phyloP scores from a whole-genome alignment of 1,140 invertebrate species.

The Drosophila ogumai region DNA sequence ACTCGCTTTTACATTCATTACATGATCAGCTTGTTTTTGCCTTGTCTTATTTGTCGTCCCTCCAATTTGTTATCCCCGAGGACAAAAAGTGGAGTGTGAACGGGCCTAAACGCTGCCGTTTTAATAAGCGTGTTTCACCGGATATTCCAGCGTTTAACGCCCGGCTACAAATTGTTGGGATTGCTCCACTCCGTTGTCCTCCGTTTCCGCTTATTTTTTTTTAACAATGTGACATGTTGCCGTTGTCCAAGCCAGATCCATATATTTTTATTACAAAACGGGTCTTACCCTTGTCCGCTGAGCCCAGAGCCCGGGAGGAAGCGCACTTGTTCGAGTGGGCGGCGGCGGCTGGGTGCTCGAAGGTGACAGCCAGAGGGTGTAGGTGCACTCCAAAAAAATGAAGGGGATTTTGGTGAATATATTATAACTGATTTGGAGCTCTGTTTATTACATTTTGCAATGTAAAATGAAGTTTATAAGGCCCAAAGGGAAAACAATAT shows the following conservation, averaged over 20 bases:
- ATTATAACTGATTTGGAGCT: background rate
- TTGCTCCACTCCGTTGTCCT: slow-evolving; percentile 18
- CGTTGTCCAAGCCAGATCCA: slow-evolving; percentile 50
- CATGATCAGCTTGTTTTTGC: slow-evolving; percentile 19
- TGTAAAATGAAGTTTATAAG: background rate
- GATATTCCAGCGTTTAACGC: slow-evolving; percentile 43
- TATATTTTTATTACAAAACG: slow-evolving; percentile 70
- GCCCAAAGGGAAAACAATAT: background rate
- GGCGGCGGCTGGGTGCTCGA: background rate
- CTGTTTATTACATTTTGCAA: background rate
- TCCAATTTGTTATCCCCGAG: slow-evolving; percentile 43
- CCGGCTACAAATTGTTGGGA: slow-evolving; percentile 51
- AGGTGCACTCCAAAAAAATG: background rate
- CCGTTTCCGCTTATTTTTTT: slow-evolving; percentile 21
- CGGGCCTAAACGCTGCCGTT: slow-evolving; percentile 39
- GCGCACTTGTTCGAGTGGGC: slow-evolving; percentile 5
- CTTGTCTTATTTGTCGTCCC: slow-evolving; percentile 22
- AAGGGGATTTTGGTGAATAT: background rate
- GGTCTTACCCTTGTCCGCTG: slow-evolving; percentile 41
- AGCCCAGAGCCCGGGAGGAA: slow-evolving; percentile 8
- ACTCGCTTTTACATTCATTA: slow-evolving; percentile 25
- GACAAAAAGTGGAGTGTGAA: slow-evolving; percentile 26
- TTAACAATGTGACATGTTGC: slow-evolving; percentile 53
- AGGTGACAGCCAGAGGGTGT: background rate
- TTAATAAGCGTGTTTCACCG: slow-evolving; percentile 34